Base-by-base conservation (phyloP, 2,888 invertebrate genomes). In the Spilarctia lutea region DNA sequence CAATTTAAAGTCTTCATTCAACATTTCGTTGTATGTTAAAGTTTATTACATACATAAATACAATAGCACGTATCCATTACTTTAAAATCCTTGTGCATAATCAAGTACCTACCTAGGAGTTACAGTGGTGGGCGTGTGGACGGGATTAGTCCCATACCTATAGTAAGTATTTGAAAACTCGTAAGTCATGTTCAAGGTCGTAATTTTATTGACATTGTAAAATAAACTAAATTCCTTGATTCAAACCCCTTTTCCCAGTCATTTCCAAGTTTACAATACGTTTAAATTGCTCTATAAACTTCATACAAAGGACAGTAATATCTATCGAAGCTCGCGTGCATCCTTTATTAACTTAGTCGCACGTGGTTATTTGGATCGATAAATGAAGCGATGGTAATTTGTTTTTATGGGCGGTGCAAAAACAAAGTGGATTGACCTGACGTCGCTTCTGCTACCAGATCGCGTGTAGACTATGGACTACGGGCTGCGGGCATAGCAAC, bases 361-460 rank as follows among this genome's bases (percentile, higher is more conserved):
- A 91, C 91, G 92, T 88, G 90, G 91, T 92, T 92, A 91, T 91
- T 89, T 85, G 90, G 90, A 93, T 94, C 94, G 92, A 94, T 94
- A 92, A 91, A 92, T 92, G 92, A 93, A 90, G 92, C 91, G 91
- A 90, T 86, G 89, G 92, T 92, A 94, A 94, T 94, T 93, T 92
- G 92, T 93, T 93, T 94, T 94, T 93, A 94, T 93, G 89, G 89
- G 85, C 91, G 91, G 87, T 90, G 94, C 94, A 94, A 94, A 95
- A 94, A 95, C 94, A 92, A 93, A 95, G 94, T 93, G 94, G 94
- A 94, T 91, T 94, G 95, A 94, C 95, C 94, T 89, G 90, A 88
- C 86, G 86, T 85, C 86, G 90, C 89, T 90, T 88, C 90, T 90
- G 88, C 87, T 89, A 87, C 85, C 85, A 88, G 88, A 90, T 94